Evolutionary conservation across 2,888 invertebrate genomes (phyloP).

Genomic region (Abscondita cerata): DNA sequence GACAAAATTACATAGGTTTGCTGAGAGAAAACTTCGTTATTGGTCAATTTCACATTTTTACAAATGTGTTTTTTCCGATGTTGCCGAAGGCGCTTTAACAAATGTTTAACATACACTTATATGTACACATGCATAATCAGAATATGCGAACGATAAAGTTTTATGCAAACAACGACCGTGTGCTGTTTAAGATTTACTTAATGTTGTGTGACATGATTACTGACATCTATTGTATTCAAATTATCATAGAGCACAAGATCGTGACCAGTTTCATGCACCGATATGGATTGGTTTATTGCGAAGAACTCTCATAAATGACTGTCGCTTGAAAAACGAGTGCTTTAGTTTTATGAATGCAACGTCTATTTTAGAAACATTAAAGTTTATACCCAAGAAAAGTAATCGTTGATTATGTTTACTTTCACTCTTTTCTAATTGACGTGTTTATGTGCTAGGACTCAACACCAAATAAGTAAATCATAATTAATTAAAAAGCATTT

Average conservation of each 20-base stretch:
- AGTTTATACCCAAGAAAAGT: no score
- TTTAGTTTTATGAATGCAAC: slow-evolving; percentile 29
- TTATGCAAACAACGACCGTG: slow-evolving; percentile 16
- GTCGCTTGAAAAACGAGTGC: slow-evolving; percentile 49
- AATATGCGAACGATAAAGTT: slow-evolving; percentile 9
- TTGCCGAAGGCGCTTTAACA: slow-evolving; percentile 1
- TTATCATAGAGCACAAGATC: slow-evolving; percentile 52
- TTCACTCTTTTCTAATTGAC: no score
- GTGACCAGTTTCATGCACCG: slow-evolving; percentile 56
- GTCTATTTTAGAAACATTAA: no score
- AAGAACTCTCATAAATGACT: slow-evolving; percentile 57
- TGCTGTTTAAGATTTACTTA: slow-evolving; percentile 27
- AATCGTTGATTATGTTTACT: no score
- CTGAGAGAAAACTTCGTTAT: slow-evolving; percentile 24
- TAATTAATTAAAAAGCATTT: no score
- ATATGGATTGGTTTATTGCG: slow-evolving; percentile 58
- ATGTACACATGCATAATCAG: neutral
- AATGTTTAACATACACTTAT: neutral
- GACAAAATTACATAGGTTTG: slow-evolving; percentile 23
- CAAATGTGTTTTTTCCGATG: slow-evolving; percentile 4
- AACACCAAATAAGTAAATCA: no score
- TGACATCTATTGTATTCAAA: slow-evolving; percentile 60
- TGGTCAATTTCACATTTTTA: slow-evolving; percentile 17
- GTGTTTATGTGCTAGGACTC: no score
- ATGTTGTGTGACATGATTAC: slow-evolving; percentile 44